A percentile compares a stretch with the other conserved stretches of the same genome.
Evolutionary conservation across 2,888 invertebrate genomes (phyloP).

Genomic region (Tromatobia lineatoria): DNA sequence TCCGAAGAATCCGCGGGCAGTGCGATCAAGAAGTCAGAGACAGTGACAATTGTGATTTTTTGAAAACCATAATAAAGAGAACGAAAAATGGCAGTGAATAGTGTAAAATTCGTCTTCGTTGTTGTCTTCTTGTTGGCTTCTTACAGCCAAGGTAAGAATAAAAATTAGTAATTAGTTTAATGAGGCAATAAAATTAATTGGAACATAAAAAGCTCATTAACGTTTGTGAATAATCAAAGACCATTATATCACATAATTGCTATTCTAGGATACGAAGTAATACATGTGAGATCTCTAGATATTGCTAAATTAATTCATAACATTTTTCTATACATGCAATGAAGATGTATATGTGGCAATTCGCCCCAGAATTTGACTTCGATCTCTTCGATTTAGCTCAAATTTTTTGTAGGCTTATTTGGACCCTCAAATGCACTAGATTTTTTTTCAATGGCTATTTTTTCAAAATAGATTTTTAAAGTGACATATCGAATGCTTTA

Average conservation of each 20-base stretch:
- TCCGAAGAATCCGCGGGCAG: constrained; percentile 64
- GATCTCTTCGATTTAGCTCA: too few species aligned
- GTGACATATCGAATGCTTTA: too few species aligned
- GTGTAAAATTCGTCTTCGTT: constrained; percentile 59
- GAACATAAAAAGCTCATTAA: not conserved
- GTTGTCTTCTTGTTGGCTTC: constrained; percentile 60
- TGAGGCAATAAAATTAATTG: not conserved
- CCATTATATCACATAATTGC: too few species aligned
- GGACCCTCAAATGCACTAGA: too few species aligned
- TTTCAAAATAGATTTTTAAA: too few species aligned
- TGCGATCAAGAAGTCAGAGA: constrained; percentile 52
- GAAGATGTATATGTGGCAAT: not conserved
- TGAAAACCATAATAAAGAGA: not conserved
- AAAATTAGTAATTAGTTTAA: not conserved
- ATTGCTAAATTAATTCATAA: constrained; percentile 29
- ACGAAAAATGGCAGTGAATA: constrained; percentile 67
- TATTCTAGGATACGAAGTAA: not conserved
- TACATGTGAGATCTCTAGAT: constrained; percentile 20
- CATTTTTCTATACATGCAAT: not conserved
- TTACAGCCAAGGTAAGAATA: constrained; percentile 65
- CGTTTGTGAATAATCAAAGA: not conserved
- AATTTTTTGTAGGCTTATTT: too few species aligned
- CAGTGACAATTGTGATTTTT: constrained; percentile 41
- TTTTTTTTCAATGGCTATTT: too few species aligned
- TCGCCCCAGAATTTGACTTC: too few species aligned